phyloP scores from a whole-genome alignment of 2,797 vertebrate species.

The Atherinosoma microstoma region DNA sequence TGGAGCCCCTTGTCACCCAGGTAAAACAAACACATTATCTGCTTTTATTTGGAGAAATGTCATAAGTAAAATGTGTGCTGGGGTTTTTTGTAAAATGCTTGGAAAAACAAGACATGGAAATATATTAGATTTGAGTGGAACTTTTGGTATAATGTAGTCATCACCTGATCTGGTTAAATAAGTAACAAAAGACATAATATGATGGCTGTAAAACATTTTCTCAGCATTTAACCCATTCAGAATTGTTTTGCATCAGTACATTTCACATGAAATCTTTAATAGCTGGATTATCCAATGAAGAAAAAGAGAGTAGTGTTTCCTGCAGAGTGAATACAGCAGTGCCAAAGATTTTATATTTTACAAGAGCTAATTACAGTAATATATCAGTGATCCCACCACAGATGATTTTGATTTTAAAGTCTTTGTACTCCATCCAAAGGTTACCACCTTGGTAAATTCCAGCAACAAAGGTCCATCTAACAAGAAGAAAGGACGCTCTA shows the following conservation, averaged over 20 bases:
- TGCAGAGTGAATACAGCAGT: neutral
- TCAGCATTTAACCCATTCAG: neutral
- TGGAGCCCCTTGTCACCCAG: slow-evolving; percentile 97
- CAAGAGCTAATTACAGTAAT: neutral
- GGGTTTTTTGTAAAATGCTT: too few species aligned
- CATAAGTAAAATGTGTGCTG: too few species aligned
- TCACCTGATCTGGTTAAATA: too few species aligned
- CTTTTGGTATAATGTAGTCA: too few species aligned
- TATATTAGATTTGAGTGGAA: too few species aligned
- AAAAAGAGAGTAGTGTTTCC: neutral
- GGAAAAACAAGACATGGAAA: too few species aligned
- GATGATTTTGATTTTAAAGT: neutral
- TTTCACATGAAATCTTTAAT: neutral
- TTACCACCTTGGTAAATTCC: slow-evolving; percentile 97
- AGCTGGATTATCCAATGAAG: neutral
- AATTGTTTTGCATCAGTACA: neutral
- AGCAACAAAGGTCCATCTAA: slow-evolving; percentile 98
- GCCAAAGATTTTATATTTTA: neutral
- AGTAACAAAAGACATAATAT: neutral
- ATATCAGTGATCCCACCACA: neutral
- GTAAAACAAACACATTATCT: slow-evolving; percentile 70
- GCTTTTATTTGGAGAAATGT: too few species aligned
- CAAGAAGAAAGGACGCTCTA: slow-evolving; percentile 98
- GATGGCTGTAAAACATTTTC: neutral
- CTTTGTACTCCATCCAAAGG: slow-evolving; percentile 77